phyloP scores from a whole-genome alignment of 37 sponge, comb jelly and placozoan genomes.

The Eunapius fragilis region DNA sequence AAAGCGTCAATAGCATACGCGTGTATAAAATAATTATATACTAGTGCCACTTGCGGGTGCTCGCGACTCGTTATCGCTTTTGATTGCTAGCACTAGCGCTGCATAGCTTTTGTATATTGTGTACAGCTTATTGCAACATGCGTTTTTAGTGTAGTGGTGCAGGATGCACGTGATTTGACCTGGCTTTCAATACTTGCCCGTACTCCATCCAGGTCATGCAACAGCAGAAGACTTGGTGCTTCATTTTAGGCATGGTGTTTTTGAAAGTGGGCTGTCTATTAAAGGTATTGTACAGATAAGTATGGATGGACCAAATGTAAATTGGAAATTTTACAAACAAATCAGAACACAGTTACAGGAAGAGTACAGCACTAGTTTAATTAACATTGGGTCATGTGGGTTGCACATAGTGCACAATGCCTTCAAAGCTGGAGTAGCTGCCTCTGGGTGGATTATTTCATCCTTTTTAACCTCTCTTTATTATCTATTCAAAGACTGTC shows the following conservation, averaged over 20 bases:
- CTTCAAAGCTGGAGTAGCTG: neutral
- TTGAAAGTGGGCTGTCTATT: neutral
- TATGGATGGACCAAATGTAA: neutral
- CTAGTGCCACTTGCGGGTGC: neutral
- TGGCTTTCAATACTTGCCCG: slow-evolving; percentile 43
- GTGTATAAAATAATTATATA: neutral
- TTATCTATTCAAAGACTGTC: neutral
- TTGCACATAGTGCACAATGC: neutral
- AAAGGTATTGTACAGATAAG: neutral
- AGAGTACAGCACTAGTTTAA: neutral
- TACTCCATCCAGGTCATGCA: slow-evolving; percentile 15
- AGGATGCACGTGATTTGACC: slow-evolving; percentile 42
- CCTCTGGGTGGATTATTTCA: neutral
- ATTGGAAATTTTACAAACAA: neutral
- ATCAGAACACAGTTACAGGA: neutral
- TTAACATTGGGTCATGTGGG: neutral
- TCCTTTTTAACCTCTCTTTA: neutral
- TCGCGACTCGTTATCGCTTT: neutral
- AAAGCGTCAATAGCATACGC: neutral
- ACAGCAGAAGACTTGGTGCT: neutral
- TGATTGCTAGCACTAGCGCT: neutral
- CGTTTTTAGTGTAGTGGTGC: slow-evolving; percentile 53
- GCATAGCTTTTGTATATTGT: neutral
- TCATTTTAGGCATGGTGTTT: neutral
- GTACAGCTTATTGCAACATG: neutral